Percentiles rank a stretch among this genome's conserved stretches.
Conservation (phyloP, 2,888 invertebrate species). For the Polydrusus cervinus region DNA sequence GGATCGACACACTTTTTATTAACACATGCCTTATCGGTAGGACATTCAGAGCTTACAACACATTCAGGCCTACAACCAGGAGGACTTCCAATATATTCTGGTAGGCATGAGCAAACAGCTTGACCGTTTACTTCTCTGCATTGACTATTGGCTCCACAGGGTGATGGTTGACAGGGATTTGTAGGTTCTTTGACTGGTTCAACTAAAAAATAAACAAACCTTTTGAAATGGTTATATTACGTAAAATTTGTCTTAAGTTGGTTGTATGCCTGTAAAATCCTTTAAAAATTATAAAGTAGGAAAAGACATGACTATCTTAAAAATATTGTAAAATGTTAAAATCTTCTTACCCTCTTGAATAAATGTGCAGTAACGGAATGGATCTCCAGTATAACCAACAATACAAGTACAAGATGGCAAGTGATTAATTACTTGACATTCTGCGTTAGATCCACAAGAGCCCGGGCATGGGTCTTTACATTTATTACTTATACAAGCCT, state of each 20-base stretch:
- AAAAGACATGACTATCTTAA: neutral
- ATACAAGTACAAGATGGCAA: conserved; percentile 83
- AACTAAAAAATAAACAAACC: conserved; percentile 54
- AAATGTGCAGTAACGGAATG: conserved; percentile 78
- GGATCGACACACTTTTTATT: conserved; percentile 88
- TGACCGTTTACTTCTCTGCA: conserved; percentile 82
- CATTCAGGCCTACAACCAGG: conserved; percentile 90
- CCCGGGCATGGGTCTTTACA: conserved; percentile 80
- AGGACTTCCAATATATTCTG: conserved; percentile 82
- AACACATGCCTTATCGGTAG: conserved; percentile 85
- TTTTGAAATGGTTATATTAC: neutral
- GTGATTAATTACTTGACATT: conserved; percentile 84
- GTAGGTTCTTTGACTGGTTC: conserved; percentile 61
- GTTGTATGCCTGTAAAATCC: neutral
- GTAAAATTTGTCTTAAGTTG: neutral
- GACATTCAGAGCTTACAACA: conserved; percentile 86
- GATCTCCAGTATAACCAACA: conserved; percentile 81
- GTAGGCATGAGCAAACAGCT: conserved; percentile 86
- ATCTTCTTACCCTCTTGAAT: conserved; percentile 62
- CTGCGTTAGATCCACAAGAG: conserved; percentile 83
- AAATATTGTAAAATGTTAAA: neutral
- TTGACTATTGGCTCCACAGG: conserved; percentile 88
- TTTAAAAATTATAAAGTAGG: neutral
- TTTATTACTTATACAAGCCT: conserved; percentile 78
- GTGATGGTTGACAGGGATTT: conserved; percentile 83